Base-by-base conservation (phyloP, 2,113 vertebrate species). In the Gallinago media region DNA sequence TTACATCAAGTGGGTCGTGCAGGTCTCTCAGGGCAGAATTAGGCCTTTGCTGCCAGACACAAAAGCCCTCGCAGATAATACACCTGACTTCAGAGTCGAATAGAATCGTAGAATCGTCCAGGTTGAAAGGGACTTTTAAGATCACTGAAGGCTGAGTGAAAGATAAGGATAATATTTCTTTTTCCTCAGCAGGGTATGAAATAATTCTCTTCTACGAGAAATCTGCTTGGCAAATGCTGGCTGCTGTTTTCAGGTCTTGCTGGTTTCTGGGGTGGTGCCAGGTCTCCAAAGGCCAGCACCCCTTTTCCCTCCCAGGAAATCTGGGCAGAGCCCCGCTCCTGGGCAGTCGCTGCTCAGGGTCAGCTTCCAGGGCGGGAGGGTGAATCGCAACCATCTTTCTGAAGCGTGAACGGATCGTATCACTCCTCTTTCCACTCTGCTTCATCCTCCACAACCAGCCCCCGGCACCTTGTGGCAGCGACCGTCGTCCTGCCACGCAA, bases 61-160 rank as follows among this genome's bases (percentile, higher is more conserved):
- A 36, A 27, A 79, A 76, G 26, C 23, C 21, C 5, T 0, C 0
- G 14, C 20, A 0, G 0, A 13, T 38, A 22, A 15, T 15, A 15
- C 11, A 9, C 32, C 2, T 1, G 52, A 15, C 19, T 84, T 70
- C 25, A 34, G 56, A 65, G 50, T 2, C 16, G 56, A 44, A 34
- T 15, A 22, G 40, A 44, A 40, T 20, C 26, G 29, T 36, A 63
- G 61, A 29, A 7, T 22, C 3, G 2, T 42, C 29, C 21, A 15
- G 40, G 13, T 31, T 65, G 62, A 9, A 65, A 32, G 62, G 62
- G 62, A 32, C 40, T 27, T 22, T 21, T 32, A 44, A 65, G 29
- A 32, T 32, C 40, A 31, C 11, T 44, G 65, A 44, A 34, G 40
- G 32, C 61, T 55, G 50, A 12, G 13, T 31, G 12, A 54, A 68